Percentiles rank a stretch among this genome's conserved stretches.
Evolutionary conservation across 1,140 invertebrate genomes (phyloP).

Genomic region (Diuraphis noxia): DNA sequence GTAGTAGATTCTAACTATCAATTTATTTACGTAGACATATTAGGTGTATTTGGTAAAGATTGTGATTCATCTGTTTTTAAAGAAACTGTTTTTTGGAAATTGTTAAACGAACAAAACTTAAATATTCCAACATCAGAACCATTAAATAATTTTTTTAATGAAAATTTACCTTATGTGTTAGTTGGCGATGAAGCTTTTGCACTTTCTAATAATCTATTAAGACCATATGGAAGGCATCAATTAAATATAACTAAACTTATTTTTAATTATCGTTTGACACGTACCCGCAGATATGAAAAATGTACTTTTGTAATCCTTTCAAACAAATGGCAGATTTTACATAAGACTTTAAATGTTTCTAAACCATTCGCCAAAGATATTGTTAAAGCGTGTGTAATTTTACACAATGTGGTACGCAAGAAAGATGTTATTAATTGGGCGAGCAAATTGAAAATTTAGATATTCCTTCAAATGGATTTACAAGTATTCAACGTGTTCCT

Average conservation of each 20-base stretch:
- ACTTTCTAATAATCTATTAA: conserved; percentile 58
- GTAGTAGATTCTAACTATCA: conserved; percentile 48
- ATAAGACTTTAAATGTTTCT: conserved; percentile 57
- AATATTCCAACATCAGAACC: neutral
- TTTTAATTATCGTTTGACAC: conserved; percentile 60
- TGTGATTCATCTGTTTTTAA: conserved; percentile 52
- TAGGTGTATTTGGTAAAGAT: conserved; percentile 54
- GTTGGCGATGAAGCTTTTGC: conserved; percentile 61
- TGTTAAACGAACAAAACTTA: neutral
- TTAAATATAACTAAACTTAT: conserved; percentile 56
- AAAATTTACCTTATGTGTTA: conserved; percentile 42
- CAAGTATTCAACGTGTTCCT: neutral
- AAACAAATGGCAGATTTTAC: conserved; percentile 58
- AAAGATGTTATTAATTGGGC: conserved; percentile 55
- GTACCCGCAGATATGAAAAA: conserved; percentile 59
- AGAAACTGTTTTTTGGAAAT: conserved; percentile 6
- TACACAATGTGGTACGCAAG: conserved; percentile 58
- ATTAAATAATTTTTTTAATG: conserved; percentile 54
- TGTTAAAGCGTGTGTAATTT: conserved; percentile 57
- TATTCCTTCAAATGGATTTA: conserved; percentile 12
- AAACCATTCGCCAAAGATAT: conserved; percentile 56
- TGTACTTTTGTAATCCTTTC: conserved; percentile 61
- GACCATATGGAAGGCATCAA: conserved; percentile 56
- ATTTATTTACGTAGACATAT: conserved; percentile 51
- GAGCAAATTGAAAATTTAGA: conserved; percentile 54